These are phyloP conservation scores for Phenacoccus solenopsis DNA, from an alignment of 1,140 invertebrate genomes.

Conservation along the genomic window DNA sequence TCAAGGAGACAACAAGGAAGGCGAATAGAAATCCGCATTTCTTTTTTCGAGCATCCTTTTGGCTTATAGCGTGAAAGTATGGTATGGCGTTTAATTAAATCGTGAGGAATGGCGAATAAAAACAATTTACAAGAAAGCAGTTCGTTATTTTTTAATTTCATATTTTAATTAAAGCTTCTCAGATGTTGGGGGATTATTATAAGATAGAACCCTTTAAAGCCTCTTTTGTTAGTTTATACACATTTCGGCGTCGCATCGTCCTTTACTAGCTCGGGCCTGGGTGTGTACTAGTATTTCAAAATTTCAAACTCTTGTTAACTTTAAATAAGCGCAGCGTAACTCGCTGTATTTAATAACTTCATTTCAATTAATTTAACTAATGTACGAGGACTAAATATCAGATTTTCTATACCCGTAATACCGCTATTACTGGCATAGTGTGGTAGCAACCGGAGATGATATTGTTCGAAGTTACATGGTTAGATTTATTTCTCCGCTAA, in stretches of 20 bases:
- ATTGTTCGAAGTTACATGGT: too few relatives aligned
- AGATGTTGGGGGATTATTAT: background rate
- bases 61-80: too few relatives aligned
- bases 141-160: background rate
- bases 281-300: background rate
- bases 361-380: background rate
- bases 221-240: conserved; percentile 3
- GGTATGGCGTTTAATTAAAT: conserved; percentile 3
- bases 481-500: too few relatives aligned
- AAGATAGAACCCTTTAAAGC: background rate
- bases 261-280: background rate
- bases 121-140: background rate
- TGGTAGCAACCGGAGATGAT: too few relatives aligned
- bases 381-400: background rate
- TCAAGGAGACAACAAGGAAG: too few relatives aligned
- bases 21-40: too few relatives aligned
- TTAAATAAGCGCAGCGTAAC: background rate
- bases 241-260: background rate
- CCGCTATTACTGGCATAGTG: too few relatives aligned
- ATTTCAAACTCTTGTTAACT: background rate
- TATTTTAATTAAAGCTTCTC: conserved; percentile 3
- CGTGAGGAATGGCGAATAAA: background rate
- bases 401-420: too few relatives aligned
- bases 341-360: background rate
- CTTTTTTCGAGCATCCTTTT: too few relatives aligned